These are phyloP conservation scores for Anthonomus grandis DNA, from an alignment of 1,140 invertebrate genomes.

Conservation along the genomic window DNA sequence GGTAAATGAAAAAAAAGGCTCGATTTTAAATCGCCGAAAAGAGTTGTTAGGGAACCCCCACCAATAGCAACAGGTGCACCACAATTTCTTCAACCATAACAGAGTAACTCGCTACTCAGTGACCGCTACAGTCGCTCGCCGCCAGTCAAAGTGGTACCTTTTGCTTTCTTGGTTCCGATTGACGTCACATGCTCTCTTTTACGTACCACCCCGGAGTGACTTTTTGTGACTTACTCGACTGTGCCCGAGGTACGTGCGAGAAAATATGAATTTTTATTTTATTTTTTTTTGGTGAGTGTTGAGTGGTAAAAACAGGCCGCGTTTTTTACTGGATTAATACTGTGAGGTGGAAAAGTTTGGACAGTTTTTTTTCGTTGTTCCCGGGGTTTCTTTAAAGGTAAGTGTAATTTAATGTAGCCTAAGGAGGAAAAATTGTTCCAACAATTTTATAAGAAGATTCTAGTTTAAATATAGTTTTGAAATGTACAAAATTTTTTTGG, in stretches of 20 bases:
- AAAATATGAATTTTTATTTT: too few relatives aligned
- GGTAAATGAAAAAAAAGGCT: conserved; percentile 35
- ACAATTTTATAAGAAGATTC: too few relatives aligned
- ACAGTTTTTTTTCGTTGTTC: too few relatives aligned
- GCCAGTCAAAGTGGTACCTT: conserved; percentile 19
- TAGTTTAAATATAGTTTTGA: too few relatives aligned
- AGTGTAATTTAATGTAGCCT: too few relatives aligned
- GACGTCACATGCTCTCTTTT: conserved; percentile 4
- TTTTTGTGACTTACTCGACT: not conserved
- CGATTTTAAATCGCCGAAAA: conserved; percentile 17
- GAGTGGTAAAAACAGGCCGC: too few relatives aligned
- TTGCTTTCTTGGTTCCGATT: conserved; percentile 5
- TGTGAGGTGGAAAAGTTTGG: too few relatives aligned
- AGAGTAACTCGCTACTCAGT: conserved; percentile 46
- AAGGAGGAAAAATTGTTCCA: too few relatives aligned
- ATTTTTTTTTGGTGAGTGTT: too few relatives aligned
- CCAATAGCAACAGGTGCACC: conserved; percentile 48
- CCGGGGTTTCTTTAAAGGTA: too few relatives aligned
- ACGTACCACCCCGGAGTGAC: not conserved
- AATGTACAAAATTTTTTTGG: too few relatives aligned
- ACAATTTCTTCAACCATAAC: conserved; percentile 49
- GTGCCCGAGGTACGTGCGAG: not conserved
- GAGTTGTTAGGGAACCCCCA: conserved; percentile 42
- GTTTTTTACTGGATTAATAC: too few relatives aligned
- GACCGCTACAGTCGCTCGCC: conserved; percentile 46